Evolutionary conservation across 2,113 vertebrate genomes (phyloP).

Genomic region (Zosterops lateralis): DNA sequence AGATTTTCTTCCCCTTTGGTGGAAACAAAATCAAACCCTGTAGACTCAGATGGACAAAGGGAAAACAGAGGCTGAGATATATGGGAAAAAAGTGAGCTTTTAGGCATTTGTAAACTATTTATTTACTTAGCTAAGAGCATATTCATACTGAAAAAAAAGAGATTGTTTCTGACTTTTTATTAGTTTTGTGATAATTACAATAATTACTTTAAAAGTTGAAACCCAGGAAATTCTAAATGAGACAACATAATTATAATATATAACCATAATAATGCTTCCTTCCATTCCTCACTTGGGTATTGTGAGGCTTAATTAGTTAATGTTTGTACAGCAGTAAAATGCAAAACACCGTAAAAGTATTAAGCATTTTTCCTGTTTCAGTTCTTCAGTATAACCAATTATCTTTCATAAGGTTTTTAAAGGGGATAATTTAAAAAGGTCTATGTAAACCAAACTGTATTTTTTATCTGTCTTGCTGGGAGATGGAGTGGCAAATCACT

Average conservation of each 20-base stretch:
- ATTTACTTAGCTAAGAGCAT: background rate
- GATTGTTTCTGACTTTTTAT: slow-evolving; percentile 42
- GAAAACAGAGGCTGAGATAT: background rate
- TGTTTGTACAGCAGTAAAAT: slow-evolving; percentile 49
- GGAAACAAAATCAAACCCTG: background rate
- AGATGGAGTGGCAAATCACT: slow-evolving; percentile 23
- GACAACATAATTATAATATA: slow-evolving; percentile 47
- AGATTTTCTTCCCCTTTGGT: background rate
- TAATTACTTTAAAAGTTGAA: slow-evolving; percentile 52
- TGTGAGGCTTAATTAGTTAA: slow-evolving; percentile 54
- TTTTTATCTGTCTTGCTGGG: slow-evolving; percentile 14
- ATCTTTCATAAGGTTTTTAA: background rate
- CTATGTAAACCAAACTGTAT: background rate
- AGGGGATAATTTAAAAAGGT: background rate
- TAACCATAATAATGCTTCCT: slow-evolving; percentile 37
- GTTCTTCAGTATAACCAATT: background rate
- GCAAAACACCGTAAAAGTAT: slow-evolving; percentile 1
- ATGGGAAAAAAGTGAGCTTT: background rate
- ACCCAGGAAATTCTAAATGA: slow-evolving; percentile 54
- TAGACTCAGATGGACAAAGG: background rate
- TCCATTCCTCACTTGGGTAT: slow-evolving; percentile 46
- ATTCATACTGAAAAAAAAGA: background rate
- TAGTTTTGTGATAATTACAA: slow-evolving; percentile 44
- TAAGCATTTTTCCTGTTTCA: background rate
- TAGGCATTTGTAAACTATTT: background rate